These are phyloP conservation scores for Hylaeus anthracinus DNA, from an alignment of 1,140 invertebrate genomes.

Conservation along the genomic window DNA sequence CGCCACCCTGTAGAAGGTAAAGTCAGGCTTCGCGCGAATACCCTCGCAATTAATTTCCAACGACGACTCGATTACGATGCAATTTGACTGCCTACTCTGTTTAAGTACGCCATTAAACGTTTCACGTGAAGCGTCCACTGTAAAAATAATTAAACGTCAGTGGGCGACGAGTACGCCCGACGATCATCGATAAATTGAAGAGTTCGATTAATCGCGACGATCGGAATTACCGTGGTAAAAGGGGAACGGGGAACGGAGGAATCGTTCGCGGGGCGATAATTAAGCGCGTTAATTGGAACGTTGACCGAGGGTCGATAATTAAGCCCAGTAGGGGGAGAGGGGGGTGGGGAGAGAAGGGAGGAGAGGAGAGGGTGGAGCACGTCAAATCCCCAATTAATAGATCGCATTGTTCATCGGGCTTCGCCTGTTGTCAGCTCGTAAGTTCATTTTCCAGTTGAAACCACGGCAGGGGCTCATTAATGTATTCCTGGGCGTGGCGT, in stretches of 20 bases:
- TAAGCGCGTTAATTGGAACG: constrained; percentile 58
- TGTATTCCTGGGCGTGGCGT: constrained; percentile 22
- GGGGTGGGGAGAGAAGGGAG: no score
- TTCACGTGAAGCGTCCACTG: neutral
- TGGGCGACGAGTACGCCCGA: neutral
- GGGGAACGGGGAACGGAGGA: neutral
- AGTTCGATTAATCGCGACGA: constrained; percentile 41
- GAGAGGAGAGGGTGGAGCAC: neutral
- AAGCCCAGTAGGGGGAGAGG: constrained; percentile 4
- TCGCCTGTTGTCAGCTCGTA: constrained; percentile 21
- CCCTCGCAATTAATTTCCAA: no score
- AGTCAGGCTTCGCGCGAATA: no score
- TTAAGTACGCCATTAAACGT: neutral
- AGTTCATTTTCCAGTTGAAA: neutral
- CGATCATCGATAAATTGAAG: constrained; percentile 35
- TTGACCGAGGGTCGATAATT: constrained; percentile 52
- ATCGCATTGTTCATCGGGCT: constrained; percentile 43
- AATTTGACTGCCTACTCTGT: no score
- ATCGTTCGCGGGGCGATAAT: constrained; percentile 40
- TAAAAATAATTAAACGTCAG: constrained; percentile 6
- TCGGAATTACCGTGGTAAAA: neutral
- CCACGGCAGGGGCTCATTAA: constrained; percentile 30
- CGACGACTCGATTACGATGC: no score
- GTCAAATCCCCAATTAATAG: constrained; percentile 52
- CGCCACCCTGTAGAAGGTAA: no score